Evolutionary conservation across 2,797 vertebrate genomes (phyloP).

Genomic region (Malacoctenus gilli): DNA sequence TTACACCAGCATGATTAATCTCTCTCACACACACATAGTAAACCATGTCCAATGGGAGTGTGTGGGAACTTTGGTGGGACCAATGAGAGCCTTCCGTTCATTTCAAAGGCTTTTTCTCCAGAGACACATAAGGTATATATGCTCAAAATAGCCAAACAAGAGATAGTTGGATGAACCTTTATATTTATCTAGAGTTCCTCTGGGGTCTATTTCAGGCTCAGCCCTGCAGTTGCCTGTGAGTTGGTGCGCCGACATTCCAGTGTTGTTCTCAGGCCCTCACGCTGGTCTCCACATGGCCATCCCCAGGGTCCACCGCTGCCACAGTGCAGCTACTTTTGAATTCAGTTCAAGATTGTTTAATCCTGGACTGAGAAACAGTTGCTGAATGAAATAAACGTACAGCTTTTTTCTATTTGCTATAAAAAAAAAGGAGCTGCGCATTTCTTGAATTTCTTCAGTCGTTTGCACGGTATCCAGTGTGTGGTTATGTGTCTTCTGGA

Average conservation of each 20-base stretch:
- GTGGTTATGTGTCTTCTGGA: too few relatives aligned
- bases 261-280: slow-evolving; percentile 76
- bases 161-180: slow-evolving; percentile 56
- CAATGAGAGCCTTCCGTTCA: slow-evolving; percentile 46
- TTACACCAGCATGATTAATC: slow-evolving; percentile 69
- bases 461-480: too few relatives aligned
- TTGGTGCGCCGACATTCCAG: slow-evolving; percentile 70
- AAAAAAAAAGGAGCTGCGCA: too few relatives aligned
- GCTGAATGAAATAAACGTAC: background rate
- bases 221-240: slow-evolving; percentile 46
- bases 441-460: too few relatives aligned
- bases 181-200: slow-evolving; percentile 66
- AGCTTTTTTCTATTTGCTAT: background rate
- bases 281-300: slow-evolving; percentile 47
- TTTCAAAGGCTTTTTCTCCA: slow-evolving; percentile 57
- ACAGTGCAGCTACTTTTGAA: slow-evolving; percentile 30
- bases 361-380: slow-evolving; percentile 1
- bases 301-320: slow-evolving; percentile 40
- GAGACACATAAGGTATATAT: slow-evolving; percentile 72
- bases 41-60: slow-evolving; percentile 57
- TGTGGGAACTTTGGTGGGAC: slow-evolving; percentile 73
- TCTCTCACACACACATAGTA: slow-evolving; percentile 20
- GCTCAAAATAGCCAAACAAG: slow-evolving; percentile 60
- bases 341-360: slow-evolving; percentile 25
- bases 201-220: slow-evolving; percentile 60